These are phyloP conservation scores for Heliconius himera DNA, from an alignment of 1,140 invertebrate genomes.

Conservation along the genomic window DNA sequence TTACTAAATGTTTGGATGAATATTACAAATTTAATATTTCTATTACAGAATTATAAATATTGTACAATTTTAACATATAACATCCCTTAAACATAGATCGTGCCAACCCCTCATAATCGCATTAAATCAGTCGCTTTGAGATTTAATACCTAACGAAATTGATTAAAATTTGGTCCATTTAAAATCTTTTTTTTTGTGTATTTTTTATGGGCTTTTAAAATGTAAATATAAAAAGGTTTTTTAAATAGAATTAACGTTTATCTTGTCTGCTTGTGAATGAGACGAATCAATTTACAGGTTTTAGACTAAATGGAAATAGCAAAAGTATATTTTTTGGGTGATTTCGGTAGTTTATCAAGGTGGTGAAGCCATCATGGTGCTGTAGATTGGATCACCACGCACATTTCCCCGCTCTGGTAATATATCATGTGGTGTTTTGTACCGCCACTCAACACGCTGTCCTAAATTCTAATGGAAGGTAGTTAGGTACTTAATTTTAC, in stretches of 20 bases:
- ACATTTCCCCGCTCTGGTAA: too few relatives aligned
- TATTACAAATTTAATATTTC: constrained; percentile 1
- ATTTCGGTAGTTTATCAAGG: too few relatives aligned
- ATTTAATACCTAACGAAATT: constrained; percentile 35
- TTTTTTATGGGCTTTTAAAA: not conserved
- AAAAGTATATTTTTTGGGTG: too few relatives aligned
- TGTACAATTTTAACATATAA: constrained; percentile 26
- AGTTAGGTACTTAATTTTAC: too few relatives aligned
- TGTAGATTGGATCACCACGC: too few relatives aligned
- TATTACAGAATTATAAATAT: constrained; percentile 21
- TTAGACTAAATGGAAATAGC: too few relatives aligned
- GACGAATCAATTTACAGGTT: not conserved
- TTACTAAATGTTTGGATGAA: not conserved
- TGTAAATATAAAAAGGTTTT: constrained; percentile 11
- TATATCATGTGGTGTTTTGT: too few relatives aligned
- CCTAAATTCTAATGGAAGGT: too few relatives aligned
- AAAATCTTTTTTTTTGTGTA: constrained; percentile 6
- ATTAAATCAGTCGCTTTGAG: constrained; percentile 40
- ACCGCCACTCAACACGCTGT: too few relatives aligned
- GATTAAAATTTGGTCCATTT: constrained; percentile 22
- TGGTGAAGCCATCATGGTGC: too few relatives aligned
- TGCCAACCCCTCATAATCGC: constrained; percentile 39
- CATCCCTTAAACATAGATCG: constrained; percentile 16
- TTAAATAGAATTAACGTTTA: not conserved
- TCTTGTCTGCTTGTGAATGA: not conserved